Conservation (phyloP, 1,140 invertebrate genomes). For the Leptestheria dahalacensis region DNA sequence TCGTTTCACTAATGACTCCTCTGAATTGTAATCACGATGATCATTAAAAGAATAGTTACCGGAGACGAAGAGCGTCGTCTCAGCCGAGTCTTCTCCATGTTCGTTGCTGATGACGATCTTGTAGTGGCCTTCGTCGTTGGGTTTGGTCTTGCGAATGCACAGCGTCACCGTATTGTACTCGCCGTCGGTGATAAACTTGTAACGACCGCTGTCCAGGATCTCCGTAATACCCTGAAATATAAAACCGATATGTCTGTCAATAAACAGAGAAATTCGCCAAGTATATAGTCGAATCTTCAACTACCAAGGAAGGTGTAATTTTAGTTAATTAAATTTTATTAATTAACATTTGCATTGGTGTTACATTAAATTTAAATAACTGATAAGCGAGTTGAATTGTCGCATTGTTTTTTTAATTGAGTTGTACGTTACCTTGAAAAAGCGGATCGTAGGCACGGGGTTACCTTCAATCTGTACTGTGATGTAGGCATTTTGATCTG, state of each 20-base stretch:
- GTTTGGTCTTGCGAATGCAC: constrained; percentile 87
- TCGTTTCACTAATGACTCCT: background rate
- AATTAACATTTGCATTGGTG: no score
- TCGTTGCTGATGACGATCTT: constrained; percentile 81
- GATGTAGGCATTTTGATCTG: constrained; percentile 76
- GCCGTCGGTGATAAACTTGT: constrained; percentile 79
- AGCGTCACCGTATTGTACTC: constrained; percentile 77
- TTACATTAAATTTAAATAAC: no score
- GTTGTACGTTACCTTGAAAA: constrained; percentile 59
- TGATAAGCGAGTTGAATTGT: no score
- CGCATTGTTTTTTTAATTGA: constrained; percentile 7
- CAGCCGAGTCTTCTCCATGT: constrained; percentile 84
- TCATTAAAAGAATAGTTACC: constrained; percentile 42
- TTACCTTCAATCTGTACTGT: constrained; percentile 78
- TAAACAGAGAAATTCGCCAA: no score
- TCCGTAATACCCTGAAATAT: constrained; percentile 67
- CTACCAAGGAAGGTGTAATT: no score
- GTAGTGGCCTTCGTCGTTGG: constrained; percentile 94
- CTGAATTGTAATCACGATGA: background rate
- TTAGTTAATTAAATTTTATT: no score
- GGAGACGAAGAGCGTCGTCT: constrained; percentile 90
- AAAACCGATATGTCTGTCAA: no score
- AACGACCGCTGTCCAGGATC: constrained; percentile 81
- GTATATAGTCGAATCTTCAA: no score
- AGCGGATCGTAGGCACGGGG: constrained; percentile 85